Conservation (phyloP, 2,888 invertebrate species). For the Heliconius erato region DNA sequence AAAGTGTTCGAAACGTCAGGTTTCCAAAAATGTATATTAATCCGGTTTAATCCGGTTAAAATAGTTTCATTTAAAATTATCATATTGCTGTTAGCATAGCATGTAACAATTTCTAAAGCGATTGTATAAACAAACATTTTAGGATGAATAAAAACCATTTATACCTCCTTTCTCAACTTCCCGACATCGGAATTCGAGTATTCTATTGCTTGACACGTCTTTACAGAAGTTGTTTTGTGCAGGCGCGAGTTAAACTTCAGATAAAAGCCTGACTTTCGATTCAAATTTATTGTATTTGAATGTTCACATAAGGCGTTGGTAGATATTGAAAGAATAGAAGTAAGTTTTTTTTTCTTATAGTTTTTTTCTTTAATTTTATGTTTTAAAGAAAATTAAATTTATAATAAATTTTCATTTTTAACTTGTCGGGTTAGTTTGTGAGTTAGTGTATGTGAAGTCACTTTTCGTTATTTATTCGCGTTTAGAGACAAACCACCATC, state of each 20-base stretch:
- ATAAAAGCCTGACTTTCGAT: slow-evolving; percentile 33
- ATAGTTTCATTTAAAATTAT: no score
- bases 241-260: slow-evolving; percentile 65
- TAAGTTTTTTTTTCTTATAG: not conserved
- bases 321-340: not conserved
- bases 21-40: no score
- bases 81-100: not conserved
- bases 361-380: not conserved
- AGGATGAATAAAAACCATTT: slow-evolving; percentile 8
- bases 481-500: no score
- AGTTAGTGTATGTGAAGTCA: no score
- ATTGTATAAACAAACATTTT: not conserved
- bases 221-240: slow-evolving; percentile 78
- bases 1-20: no score
- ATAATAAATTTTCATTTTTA: no score
- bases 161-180: slow-evolving; percentile 62
- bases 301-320: not conserved
- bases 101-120: not conserved
- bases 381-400: no score
- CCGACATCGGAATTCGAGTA: slow-evolving; percentile 67
- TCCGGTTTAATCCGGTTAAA: no score
- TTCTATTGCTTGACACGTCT: slow-evolving; percentile 74
- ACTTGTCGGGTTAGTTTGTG: no score
- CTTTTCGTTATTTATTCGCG: no score
- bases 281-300: slow-evolving; percentile 51